phyloP scores from a whole-genome alignment of 2,888 invertebrate species.

The Orthosia incerta region DNA sequence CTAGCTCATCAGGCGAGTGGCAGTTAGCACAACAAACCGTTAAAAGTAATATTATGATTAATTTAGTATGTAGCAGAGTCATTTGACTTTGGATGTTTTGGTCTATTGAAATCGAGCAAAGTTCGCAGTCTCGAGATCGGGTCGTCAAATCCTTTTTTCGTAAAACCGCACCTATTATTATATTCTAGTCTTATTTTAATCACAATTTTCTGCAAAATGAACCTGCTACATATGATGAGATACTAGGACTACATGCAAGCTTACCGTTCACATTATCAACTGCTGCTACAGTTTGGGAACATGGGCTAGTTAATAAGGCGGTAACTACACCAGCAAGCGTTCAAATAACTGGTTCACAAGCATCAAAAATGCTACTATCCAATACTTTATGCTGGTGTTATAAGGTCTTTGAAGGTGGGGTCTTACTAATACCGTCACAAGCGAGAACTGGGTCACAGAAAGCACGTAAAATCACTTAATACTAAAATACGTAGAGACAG shows the following conservation, averaged over 20 bases:
- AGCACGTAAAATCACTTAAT: not conserved
- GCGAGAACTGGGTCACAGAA: too few relatives aligned
- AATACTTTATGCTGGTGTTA: not conserved
- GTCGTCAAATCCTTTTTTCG: not conserved
- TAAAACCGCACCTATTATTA: not conserved
- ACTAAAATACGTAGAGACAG: not conserved
- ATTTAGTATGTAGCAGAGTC: not conserved
- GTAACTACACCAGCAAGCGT: too few relatives aligned
- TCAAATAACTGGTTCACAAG: not conserved
- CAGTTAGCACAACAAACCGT: constrained; percentile 46
- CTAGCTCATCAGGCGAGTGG: constrained; percentile 47
- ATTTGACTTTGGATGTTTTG: not conserved
- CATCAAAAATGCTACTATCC: not conserved
- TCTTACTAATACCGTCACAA: not conserved
- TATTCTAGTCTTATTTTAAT: not conserved
- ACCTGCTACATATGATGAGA: not conserved
- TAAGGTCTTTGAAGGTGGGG: not conserved
- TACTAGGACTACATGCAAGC: not conserved
- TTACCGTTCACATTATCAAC: constrained; percentile 2
- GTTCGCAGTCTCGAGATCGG: not conserved
- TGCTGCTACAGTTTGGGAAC: not conserved
- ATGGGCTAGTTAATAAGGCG: too few relatives aligned
- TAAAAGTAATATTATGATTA: constrained; percentile 11
- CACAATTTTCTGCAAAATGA: constrained; percentile 3
- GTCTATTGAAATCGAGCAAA: not conserved